phyloP scores from a whole-genome alignment of 2,797 vertebrate species.

The Enteromius radiatus region DNA sequence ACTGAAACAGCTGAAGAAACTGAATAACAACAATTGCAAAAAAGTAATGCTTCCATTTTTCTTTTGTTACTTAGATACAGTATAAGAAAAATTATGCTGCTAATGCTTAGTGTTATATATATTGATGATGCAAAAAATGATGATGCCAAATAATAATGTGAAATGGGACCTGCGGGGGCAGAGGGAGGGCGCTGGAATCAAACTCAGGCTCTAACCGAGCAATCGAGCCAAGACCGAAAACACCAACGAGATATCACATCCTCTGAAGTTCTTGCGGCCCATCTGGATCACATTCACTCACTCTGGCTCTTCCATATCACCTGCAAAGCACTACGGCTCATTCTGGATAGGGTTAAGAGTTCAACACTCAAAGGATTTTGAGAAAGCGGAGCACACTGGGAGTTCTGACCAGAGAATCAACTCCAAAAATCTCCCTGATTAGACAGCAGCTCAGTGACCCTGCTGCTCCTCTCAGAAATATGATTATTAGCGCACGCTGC shows the following conservation, averaged over 20 bases:
- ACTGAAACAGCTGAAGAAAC: neutral
- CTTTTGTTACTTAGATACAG: slow-evolving; percentile 9
- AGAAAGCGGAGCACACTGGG: neutral
- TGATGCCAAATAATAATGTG: slow-evolving; percentile 1
- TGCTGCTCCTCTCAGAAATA: slow-evolving; percentile 21
- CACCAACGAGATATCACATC: slow-evolving; percentile 1
- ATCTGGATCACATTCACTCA: neutral
- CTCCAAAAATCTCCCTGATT: slow-evolving; percentile 44
- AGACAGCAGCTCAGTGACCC: slow-evolving; percentile 30
- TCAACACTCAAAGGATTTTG: slow-evolving; percentile 17
- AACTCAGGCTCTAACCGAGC: slow-evolving; percentile 6
- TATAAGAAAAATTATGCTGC: neutral
- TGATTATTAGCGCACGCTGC: slow-evolving; percentile 32
- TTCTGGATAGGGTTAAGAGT: slow-evolving; percentile 10
- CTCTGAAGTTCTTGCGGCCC: neutral
- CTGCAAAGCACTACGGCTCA: slow-evolving; percentile 2
- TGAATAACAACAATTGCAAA: neutral
- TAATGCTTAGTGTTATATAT: neutral
- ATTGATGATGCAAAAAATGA: slow-evolving; percentile 18
- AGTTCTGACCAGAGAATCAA: slow-evolving; percentile 34
- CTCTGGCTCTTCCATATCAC: slow-evolving; percentile 14
- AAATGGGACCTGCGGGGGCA: neutral
- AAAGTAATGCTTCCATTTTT: neutral
- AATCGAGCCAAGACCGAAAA: slow-evolving; percentile 15
- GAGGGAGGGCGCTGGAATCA: neutral